phyloP scores from a whole-genome alignment of 1,140 invertebrate species.

The Anastatus disparis region DNA sequence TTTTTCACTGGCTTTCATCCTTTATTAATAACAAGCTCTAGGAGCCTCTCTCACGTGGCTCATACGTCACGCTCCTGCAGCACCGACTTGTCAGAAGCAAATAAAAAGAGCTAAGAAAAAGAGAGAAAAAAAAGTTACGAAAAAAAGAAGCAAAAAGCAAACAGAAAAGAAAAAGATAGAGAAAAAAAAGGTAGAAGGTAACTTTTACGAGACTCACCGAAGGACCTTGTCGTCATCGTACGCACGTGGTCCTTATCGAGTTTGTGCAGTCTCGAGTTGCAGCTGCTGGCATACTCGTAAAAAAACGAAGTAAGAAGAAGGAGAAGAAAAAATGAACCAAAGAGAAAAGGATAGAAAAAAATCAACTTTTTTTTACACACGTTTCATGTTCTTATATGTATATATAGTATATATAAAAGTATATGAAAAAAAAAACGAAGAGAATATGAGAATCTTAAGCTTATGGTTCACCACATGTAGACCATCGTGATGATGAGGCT shows the following conservation, averaged over 20 bases:
- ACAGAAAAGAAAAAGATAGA: background rate
- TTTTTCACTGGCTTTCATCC: background rate
- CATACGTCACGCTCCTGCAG: background rate
- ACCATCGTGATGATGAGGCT: too few relatives aligned
- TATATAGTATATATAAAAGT: too few relatives aligned
- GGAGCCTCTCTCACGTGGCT: background rate
- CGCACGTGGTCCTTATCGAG: constrained; percentile 30
- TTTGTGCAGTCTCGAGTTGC: constrained; percentile 21
- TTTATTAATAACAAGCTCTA: background rate
- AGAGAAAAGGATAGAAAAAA: too few relatives aligned
- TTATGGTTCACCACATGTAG: background rate
- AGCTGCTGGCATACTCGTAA: constrained; percentile 18
- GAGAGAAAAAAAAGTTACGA: too few relatives aligned
- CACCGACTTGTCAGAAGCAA: background rate
- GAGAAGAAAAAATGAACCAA: background rate
- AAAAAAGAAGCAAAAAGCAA: background rate
- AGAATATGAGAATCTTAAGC: constrained; percentile 12
- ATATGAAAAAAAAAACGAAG: too few relatives aligned
- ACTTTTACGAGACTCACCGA: constrained; percentile 7
- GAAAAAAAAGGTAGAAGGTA: background rate
- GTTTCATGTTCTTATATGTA: background rate
- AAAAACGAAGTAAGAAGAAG: constrained; percentile 3
- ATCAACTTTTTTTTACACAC: too few relatives aligned
- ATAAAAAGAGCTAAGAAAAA: background rate
- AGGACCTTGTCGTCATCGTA: background rate